Base-by-base conservation (phyloP, 2,888 invertebrate species). In the Pseudococcus viburni region DNA sequence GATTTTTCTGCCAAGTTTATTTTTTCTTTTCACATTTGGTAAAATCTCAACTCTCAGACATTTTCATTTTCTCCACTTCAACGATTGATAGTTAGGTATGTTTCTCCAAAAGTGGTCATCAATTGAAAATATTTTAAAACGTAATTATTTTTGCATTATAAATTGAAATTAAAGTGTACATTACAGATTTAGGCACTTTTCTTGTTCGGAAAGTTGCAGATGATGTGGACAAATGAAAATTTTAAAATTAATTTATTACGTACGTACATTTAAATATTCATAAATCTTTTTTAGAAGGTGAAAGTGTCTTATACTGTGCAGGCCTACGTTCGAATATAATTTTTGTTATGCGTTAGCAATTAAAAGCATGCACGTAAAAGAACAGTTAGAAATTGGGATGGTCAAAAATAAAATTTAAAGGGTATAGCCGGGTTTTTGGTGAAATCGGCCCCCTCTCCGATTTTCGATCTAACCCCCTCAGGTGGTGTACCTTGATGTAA, bases 221-320 rank as follows among this genome's bases (percentile, higher is more conserved):
- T 59, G 59, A 59, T 59, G 22, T 64, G 22, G n/a, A 64, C 64
- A 64, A 64, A 64, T 12, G 22, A 64, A 64, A 64, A 64, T 64
- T 64, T 64, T 64, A 4, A 64, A 64, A 64, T 64, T 64, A 22
- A 64, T 22, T 19, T 11, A 64, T 22, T 9, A 64, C 22, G 22
- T 64, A 22, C 22, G 19, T 22, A 12, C 22, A 22, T 64, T 64
- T 64, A 22, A 19, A 64, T 22, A 64, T 64, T 64, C 64, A 64
- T 64, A 64, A 64, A 64, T 64, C 64, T 7, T 64, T 22, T 22
- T 22, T 22, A 8, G 22, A 64, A 22, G 48, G 46, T 84, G 42
- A 22, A 48, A 84, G 42, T 84, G 39, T 9, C 9, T 46, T 39
- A 0, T n/a, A 9, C 42, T 42, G 80, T 46, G n/a, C 17, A 42